These are phyloP conservation scores for Macrotus californicus DNA, from an alignment of 2,113 vertebrate genomes.

Conservation along the genomic window DNA sequence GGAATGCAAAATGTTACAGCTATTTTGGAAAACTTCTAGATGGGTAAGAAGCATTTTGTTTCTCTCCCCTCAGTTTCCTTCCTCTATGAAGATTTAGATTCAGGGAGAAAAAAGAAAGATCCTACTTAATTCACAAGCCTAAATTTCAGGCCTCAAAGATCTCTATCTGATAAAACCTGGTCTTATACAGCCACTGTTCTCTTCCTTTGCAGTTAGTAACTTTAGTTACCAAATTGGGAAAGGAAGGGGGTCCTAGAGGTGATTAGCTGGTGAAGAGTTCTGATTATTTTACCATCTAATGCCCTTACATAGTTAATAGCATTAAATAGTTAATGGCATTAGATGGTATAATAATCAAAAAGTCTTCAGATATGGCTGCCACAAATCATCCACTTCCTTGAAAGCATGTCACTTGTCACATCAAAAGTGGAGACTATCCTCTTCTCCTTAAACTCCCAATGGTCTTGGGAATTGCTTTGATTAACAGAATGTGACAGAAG, in stretches of 20 bases:
- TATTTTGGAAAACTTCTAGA: not conserved
- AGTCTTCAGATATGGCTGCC: not conserved
- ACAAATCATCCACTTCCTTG: not conserved
- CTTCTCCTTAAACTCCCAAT: not conserved
- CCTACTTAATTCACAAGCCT: not conserved
- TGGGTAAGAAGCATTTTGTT: not conserved
- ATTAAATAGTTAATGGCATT: too few species aligned
- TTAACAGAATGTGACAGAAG: not conserved
- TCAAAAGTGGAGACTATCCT: not conserved
- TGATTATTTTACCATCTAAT: not conserved
- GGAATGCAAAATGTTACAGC: not conserved
- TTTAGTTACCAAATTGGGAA: not conserved
- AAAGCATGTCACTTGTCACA: not conserved
- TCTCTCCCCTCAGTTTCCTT: not conserved
- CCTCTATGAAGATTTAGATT: not conserved
- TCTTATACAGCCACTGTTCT: not conserved
- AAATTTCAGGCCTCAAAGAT: not conserved
- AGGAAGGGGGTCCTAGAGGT: not conserved
- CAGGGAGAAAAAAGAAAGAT: not conserved
- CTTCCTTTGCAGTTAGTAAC: not conserved
- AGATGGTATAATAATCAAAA: not conserved
- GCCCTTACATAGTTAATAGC: not conserved
- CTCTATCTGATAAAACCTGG: not conserved
- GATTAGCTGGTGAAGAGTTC: not conserved
- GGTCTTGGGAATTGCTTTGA: not conserved